Evolutionary conservation across 2,113 vertebrate species (phyloP), one percentile per base, ranked within the genome.

Genomic region (Gopherus flavomarginatus): DNA sequence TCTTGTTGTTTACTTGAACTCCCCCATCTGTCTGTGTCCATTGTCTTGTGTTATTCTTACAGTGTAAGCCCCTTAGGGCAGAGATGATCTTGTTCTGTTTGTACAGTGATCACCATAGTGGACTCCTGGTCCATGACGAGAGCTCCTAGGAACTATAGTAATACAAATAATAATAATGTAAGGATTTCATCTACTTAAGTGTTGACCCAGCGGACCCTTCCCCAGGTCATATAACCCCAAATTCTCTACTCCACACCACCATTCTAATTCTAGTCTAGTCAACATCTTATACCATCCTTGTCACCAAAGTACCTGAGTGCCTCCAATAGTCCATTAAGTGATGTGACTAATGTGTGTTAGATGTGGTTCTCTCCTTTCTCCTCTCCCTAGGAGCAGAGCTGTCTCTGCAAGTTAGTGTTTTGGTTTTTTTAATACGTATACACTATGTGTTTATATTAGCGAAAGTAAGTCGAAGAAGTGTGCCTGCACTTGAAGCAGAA

Each of bases 191-290:
- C 17, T 26, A 26, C 77, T 35, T 42, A 31, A 62, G 11, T 77
- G 75, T 79, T 92, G 65, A 22, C 47, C 47, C 47, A 13, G n/a
- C 93, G 44, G 53, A 85, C 11, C 50, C 11, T 44, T 81, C 29
- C 44, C 3, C 86, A 8, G 27, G 90, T 80, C 87, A 31, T 52
- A 11, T 44, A 89, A 79, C 49, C 85, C 24, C 13, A 38, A 75
- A 26, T 44, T 21, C 38, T 42, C 38, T 75, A 42, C 22, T 75
- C n/a, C n/a, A 44, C 22, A 26, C 10, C 21, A 75, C n/a, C 5
- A 10, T 42, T 75, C 38, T 38, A 56, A 75, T 10, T 75, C 1
- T 0, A 3, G 77, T 93, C 31, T 0, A 3, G 81, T 91, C 31
- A 56, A 82, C n/a, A 14, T 91, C 21, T 65, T 53, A 79, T 75